Evolutionary conservation across 2,888 invertebrate genomes (phyloP).

Genomic region (Drosophila recens): DNA sequence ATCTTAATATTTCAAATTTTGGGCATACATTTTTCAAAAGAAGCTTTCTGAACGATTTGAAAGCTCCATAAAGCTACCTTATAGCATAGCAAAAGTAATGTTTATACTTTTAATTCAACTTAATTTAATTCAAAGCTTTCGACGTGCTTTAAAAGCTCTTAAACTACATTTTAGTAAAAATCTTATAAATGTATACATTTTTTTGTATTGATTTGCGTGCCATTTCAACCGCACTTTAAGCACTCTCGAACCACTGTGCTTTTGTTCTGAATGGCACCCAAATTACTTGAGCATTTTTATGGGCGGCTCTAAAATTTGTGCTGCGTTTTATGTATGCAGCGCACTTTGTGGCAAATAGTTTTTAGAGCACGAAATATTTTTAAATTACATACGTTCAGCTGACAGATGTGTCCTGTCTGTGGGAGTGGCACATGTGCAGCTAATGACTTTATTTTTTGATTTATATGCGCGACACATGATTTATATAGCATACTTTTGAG

Average conservation of each 20-base stretch:
- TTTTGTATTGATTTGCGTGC: background rate
- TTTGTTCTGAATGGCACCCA: conserved; percentile 37
- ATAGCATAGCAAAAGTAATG: background rate
- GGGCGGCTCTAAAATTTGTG: conserved; percentile 44
- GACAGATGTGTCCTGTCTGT: conserved; percentile 18
- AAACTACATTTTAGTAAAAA: background rate
- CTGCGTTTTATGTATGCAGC: conserved; percentile 66
- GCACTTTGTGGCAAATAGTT: conserved; percentile 73
- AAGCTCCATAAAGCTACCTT: background rate
- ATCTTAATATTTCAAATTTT: too few relatives aligned
- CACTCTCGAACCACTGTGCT: conserved; percentile 43
- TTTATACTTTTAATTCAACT: background rate
- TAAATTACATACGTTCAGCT: conserved; percentile 60
- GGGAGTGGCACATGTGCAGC: conserved; percentile 63
- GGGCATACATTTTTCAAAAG: too few relatives aligned
- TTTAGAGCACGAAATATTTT: conserved; percentile 67
- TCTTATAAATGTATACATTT: too few relatives aligned
- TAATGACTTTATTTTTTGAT: conserved; percentile 70
- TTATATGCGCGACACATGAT: conserved; percentile 57
- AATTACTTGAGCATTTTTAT: conserved; percentile 60
- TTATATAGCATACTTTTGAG: conserved; percentile 40
- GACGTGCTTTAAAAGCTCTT: background rate
- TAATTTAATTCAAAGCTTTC: background rate
- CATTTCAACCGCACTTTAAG: background rate
- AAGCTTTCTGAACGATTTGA: background rate